phyloP scores from a whole-genome alignment of 2,888 invertebrate species.

The Scrobipalpa atriplicella region DNA sequence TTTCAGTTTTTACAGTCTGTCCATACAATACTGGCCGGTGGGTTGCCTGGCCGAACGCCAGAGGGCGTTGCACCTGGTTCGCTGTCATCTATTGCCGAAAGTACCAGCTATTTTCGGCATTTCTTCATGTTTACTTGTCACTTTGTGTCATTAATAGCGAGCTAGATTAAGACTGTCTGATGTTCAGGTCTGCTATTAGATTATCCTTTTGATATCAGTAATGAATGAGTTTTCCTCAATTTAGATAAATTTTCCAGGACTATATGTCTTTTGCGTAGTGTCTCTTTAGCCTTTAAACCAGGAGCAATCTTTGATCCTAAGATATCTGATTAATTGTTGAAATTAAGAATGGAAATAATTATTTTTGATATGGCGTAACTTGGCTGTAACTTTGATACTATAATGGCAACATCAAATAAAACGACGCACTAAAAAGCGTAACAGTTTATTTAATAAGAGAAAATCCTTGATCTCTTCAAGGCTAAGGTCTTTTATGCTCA shows the following conservation, averaged over 20 bases:
- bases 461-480: conserved; percentile 7
- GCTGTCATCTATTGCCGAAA: conserved; percentile 7
- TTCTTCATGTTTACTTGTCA: not conserved
- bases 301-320: too few relatives aligned
- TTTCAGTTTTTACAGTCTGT: not conserved
- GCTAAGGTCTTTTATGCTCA: not conserved
- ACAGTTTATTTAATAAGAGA: conserved; percentile 15
- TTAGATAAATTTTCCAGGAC: too few relatives aligned
- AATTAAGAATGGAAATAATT: too few relatives aligned
- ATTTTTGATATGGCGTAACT: too few relatives aligned
- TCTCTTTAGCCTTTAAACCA: too few relatives aligned
- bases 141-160: not conserved
- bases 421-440: not conserved
- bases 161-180: not conserved
- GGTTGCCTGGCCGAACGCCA: not conserved
- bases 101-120: conserved; percentile 5
- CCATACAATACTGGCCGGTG: not conserved
- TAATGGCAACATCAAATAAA: not conserved
- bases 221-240: too few relatives aligned
- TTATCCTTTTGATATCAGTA: not conserved
- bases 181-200: not conserved
- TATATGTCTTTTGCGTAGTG: too few relatives aligned
- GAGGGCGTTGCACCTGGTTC: not conserved
- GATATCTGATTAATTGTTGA: too few relatives aligned
- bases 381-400: not conserved